These are phyloP conservation scores for Botia kubotai DNA, from an alignment of 2,797 vertebrate genomes.

Conservation along the genomic window DNA sequence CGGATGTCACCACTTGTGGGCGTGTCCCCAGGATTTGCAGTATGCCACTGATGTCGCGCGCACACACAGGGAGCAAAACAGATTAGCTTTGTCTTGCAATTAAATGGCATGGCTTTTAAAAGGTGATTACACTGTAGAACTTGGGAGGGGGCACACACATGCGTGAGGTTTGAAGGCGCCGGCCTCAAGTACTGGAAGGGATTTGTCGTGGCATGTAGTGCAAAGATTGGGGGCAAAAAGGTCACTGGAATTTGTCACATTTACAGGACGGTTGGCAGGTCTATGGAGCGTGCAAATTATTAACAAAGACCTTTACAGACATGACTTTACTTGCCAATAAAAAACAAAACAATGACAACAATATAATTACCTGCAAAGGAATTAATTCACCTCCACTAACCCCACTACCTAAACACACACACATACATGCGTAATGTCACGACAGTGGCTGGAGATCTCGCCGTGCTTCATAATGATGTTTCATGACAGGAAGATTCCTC, in stretches of 20 bases:
- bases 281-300: constrained; percentile 81
- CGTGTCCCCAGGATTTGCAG: neutral
- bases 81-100: constrained; percentile 77
- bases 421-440: constrained; percentile 42
- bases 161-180: constrained; percentile 63
- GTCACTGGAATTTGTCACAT: constrained; percentile 79
- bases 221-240: constrained; percentile 83
- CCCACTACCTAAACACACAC: constrained; percentile 42
- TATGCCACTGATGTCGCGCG: neutral
- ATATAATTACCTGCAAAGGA: constrained; percentile 73
- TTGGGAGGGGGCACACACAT: constrained; percentile 38
- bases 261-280: constrained; percentile 71
- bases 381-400: constrained; percentile 53
- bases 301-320: constrained; percentile 80
- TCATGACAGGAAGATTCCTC: constrained; percentile 35
- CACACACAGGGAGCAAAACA: constrained; percentile 64
- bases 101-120: constrained; percentile 79
- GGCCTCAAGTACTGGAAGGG: constrained; percentile 66
- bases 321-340: constrained; percentile 49
- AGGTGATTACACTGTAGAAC: constrained; percentile 67
- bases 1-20: neutral
- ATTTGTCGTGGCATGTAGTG: constrained; percentile 74
- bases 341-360: constrained; percentile 68
- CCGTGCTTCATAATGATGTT: constrained; percentile 24
- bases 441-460: constrained; percentile 34